Conservation (phyloP, 2,113 vertebrate species). For the Pseudopipra pipra region DNA sequence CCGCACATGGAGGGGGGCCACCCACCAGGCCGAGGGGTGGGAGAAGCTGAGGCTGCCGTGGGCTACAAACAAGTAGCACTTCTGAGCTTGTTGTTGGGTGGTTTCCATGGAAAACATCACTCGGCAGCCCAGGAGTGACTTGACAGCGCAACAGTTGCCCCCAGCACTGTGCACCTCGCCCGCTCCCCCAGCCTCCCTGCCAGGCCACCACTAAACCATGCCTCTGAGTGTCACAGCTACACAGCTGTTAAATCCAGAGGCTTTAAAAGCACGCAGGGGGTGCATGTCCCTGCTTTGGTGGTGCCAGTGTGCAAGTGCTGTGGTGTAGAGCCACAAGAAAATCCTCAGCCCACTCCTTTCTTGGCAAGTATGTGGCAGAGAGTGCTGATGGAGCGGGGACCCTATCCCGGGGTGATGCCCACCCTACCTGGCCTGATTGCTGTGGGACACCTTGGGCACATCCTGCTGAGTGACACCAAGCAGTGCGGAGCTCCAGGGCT, state of each 20-base stretch:
- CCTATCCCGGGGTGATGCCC: fast-evolving
- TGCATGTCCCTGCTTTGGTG: fast-evolving
- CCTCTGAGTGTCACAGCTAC: background rate
- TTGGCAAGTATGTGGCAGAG: fast-evolving
- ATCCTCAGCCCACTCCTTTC: background rate
- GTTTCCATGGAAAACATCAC: background rate
- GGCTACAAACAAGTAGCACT: background rate
- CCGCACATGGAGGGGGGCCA: background rate
- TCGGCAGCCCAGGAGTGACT: background rate
- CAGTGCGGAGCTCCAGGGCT: fast-evolving
- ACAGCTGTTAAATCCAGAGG: background rate
- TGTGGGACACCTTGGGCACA: fast-evolving
- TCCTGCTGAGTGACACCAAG: fast-evolving
- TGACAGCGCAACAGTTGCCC: fast-evolving
- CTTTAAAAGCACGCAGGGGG: fast-evolving
- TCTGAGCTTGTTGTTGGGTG: background rate
- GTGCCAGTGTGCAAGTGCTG: fast-evolving
- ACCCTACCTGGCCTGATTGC: background rate
- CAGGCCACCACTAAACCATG: background rate
- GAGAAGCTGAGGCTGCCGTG: background rate
- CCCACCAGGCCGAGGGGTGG: background rate
- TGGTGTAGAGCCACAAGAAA: background rate
- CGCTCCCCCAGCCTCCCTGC: background rate
- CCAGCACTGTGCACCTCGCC: background rate
- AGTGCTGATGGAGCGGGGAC: fast-evolving